These are phyloP conservation scores for Drosophila koepferae DNA, from an alignment of 2,888 invertebrate genomes.

Conservation along the genomic window DNA sequence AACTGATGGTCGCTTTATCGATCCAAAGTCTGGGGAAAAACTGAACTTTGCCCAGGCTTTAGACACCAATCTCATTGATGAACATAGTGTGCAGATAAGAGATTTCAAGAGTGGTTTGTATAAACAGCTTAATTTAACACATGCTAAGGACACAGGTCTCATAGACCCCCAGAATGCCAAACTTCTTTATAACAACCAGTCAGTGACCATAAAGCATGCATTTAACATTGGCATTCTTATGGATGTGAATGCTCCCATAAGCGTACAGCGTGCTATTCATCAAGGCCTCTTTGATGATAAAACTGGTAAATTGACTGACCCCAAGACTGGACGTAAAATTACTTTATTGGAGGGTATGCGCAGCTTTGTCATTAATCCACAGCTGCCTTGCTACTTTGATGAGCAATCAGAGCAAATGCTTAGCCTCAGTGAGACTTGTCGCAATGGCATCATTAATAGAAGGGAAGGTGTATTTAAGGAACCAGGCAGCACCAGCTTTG, in stretches of 20 bases:
- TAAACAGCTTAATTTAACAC: slow-evolving; percentile 91
- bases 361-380: slow-evolving; percentile 92
- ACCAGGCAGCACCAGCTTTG: slow-evolving; percentile 88
- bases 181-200: slow-evolving; percentile 88
- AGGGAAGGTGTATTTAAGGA: slow-evolving; percentile 92
- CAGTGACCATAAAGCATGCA: slow-evolving; percentile 91
- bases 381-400: slow-evolving; percentile 92
- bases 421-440: slow-evolving; percentile 92
- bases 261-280: slow-evolving; percentile 93
- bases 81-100: slow-evolving; percentile 92
- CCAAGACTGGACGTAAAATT: slow-evolving; percentile 91
- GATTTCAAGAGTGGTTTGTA: slow-evolving; percentile 91
- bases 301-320: slow-evolving; percentile 93
- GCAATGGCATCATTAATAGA: slow-evolving; percentile 92
- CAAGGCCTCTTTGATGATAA: slow-evolving; percentile 93
- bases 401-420: slow-evolving; percentile 90
- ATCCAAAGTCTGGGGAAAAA: slow-evolving; percentile 91
- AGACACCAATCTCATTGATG: slow-evolving; percentile 92
- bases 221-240: slow-evolving; percentile 92
- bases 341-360: slow-evolving; percentile 94
- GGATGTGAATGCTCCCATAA: slow-evolving; percentile 92
- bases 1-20: slow-evolving; percentile 92
- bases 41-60: slow-evolving; percentile 94
- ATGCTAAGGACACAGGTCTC: slow-evolving; percentile 91
- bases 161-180: slow-evolving; percentile 90